These are phyloP conservation scores for Heliornis fulica DNA, from an alignment of 2,113 vertebrate species.

Conservation along the genomic window DNA sequence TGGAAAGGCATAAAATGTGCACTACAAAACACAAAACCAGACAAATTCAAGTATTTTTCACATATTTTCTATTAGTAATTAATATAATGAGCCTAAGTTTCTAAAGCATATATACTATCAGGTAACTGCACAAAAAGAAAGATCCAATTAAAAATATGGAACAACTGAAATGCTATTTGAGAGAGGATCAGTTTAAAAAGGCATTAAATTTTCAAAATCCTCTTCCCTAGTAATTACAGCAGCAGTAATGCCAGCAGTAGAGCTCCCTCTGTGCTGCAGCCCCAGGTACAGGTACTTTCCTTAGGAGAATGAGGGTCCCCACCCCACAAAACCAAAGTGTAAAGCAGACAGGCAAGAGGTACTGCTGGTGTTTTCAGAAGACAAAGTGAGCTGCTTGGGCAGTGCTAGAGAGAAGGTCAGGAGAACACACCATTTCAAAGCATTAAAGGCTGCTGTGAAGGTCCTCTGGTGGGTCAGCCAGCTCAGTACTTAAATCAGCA, in stretches of 20 bases:
- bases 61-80: background rate
- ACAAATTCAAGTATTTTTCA: background rate
- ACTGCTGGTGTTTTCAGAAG: background rate
- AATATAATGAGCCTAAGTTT: background rate
- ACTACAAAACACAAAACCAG: background rate
- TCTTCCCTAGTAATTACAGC: background rate
- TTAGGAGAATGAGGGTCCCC: background rate
- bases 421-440: background rate
- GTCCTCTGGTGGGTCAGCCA: background rate
- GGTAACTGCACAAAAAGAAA: background rate
- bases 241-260: background rate
- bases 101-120: background rate
- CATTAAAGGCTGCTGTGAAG: background rate
- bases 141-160: background rate
- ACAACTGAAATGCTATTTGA: background rate
- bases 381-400: too few species aligned
- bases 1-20: background rate
- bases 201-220: background rate
- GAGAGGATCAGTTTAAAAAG: background rate
- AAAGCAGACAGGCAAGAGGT: background rate
- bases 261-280: background rate
- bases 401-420: background rate
- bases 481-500: background rate
- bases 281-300: background rate
- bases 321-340: background rate